A percentile compares a stretch with the other conserved stretches of the same genome.
phyloP scores from a whole-genome alignment of 2,888 invertebrate species.

The Monopis laevigella region DNA sequence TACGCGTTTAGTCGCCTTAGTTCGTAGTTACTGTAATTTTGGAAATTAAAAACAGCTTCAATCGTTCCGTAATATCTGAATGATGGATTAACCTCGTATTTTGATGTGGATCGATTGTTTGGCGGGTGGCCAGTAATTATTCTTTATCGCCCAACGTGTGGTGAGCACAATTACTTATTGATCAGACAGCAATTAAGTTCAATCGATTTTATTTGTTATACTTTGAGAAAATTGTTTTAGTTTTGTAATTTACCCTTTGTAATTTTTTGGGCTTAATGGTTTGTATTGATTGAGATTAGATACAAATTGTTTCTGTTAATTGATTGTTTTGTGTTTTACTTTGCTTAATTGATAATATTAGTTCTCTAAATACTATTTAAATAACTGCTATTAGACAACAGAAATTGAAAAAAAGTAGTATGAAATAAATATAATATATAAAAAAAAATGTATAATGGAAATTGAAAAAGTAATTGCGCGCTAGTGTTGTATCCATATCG shows the following conservation, averaged over 20 bases:
- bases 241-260: constrained; percentile 52
- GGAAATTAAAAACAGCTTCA: constrained; percentile 65
- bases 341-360: neutral
- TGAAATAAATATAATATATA: too few relatives aligned
- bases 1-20: constrained; percentile 51
- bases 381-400: too few relatives aligned
- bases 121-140: constrained; percentile 66
- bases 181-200: constrained; percentile 62
- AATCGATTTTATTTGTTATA: constrained; percentile 67
- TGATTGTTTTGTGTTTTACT: neutral
- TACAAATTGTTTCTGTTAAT: neutral
- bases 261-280: constrained; percentile 56
- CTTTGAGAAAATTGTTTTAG: constrained; percentile 66
- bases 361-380: too few relatives aligned
- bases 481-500: too few relatives aligned
- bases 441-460: too few relatives aligned
- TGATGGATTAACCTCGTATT: constrained; percentile 65
- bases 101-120: constrained; percentile 66
- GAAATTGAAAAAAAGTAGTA: too few relatives aligned
- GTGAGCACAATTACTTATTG: constrained; percentile 67
- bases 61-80: constrained; percentile 62
- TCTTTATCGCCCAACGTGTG: constrained; percentile 62
- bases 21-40: constrained; percentile 51
- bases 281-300: constrained; percentile 26
- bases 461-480: too few relatives aligned